Evolutionary conservation across 2,888 invertebrate genomes (phyloP).

Genomic region (Leptothorax acervorum): DNA sequence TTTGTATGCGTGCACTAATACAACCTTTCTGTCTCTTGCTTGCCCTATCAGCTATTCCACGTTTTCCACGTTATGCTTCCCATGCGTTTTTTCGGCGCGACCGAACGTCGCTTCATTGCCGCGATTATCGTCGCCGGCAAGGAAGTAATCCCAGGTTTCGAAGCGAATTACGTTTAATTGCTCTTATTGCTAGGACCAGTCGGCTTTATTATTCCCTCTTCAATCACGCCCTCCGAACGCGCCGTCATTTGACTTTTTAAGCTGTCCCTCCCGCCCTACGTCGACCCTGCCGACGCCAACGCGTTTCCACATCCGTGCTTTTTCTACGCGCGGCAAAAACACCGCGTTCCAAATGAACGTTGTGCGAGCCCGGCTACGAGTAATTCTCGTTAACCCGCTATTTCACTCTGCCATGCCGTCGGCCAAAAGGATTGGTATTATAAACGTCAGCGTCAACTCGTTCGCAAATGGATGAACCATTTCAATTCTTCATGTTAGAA

Average conservation of each 20-base stretch:
- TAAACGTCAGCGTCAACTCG: conserved; percentile 45
- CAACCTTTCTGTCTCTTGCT: not conserved
- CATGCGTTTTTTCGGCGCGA: conserved; percentile 18
- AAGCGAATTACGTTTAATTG: conserved; percentile 82
- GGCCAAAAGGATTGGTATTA: conserved; percentile 44
- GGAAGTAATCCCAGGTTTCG: conserved; percentile 80
- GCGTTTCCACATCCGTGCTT: conserved; percentile 48
- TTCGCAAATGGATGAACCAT: conserved; percentile 26
- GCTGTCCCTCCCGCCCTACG: conserved; percentile 38
- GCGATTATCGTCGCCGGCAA: conserved; percentile 63
- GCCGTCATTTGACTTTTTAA: conserved; percentile 63
- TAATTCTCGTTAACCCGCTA: conserved; percentile 57
- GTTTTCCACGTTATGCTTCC: conserved; percentile 14
- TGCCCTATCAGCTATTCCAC: conserved; percentile 34
- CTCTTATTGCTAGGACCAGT: conserved; percentile 77
- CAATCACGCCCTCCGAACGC: conserved; percentile 58
- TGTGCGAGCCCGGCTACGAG: conserved; percentile 33
- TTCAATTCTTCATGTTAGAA: conserved; percentile 40
- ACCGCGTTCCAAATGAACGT: conserved; percentile 42
- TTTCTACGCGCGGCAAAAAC: conserved; percentile 39
- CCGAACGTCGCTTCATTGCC: conserved; percentile 50
- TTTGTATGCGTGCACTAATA: conserved; percentile 21
- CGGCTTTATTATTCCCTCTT: conserved; percentile 79
- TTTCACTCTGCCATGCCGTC: conserved; percentile 42
- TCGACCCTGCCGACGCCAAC: conserved; percentile 11